Evolutionary conservation across 2,888 invertebrate genomes (phyloP), one percentile per base, ranked within the genome.

Genomic region (Oscheius sp.): DNA sequence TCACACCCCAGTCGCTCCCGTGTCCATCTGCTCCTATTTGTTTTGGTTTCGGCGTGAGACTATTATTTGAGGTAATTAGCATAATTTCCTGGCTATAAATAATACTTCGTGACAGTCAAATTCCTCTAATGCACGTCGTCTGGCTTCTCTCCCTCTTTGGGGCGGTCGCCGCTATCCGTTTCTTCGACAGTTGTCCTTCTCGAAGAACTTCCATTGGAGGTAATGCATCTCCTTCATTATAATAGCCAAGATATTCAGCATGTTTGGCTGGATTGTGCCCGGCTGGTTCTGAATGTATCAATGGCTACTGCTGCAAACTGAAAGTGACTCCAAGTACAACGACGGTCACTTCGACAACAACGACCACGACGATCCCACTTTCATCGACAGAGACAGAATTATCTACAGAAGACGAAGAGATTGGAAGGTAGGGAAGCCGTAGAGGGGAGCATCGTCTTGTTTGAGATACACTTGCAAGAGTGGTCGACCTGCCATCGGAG

Each of bases 181-280:
- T 81, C 69, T 83, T 83, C 35, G 83, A 83, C 45, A 77, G 76
- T 7, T 83, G 83, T 72, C 83, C 83, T 5, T 74, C 71, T n/a
- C 68, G 81, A 59, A 69, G 79, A 58, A 72, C 71, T n/a, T 80
- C 83, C 6, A 81, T 83, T 18, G 83, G 83, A 76, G 80, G 82
- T 82, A 27, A 23, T 5, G 49, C 21, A 5, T 49, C 21, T 49
- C 49, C 13, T 18, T 16, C n/a, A 6, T 35, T 49, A 49, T 49
- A 18, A 2, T 7, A 49, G 3, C 21, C 21, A 16, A 49, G 13
- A 5, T 49, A 35, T 83, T 66, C 72, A 84, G 84, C 80, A 7
- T 84, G 84, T 53, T 70, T 84, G 9, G 81, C 76, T 18, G 84
- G 84, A 1, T 64, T 84, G 21, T 84, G 84, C 63, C 84, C 84